These are phyloP conservation scores for Eucera pruinosa DNA, from an alignment of 2,888 invertebrate genomes.

Conservation along the genomic window DNA sequence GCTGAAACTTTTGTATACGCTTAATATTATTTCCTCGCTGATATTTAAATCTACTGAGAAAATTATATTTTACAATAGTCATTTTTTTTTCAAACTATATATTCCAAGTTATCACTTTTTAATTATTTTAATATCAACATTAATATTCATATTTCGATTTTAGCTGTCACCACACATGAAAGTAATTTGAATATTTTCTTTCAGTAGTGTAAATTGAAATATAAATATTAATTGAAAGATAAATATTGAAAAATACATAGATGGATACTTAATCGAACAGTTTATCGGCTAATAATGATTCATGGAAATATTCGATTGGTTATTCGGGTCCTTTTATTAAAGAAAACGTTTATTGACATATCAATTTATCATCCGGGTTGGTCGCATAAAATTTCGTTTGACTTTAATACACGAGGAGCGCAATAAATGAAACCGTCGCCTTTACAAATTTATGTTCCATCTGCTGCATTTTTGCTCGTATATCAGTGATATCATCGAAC, in stretches of 20 bases:
- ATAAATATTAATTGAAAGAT: not conserved
- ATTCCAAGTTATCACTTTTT: too few relatives aligned
- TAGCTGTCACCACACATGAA: too few relatives aligned
- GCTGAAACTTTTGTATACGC: too few relatives aligned
- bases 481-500: not conserved
- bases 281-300: not conserved
- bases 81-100: too few relatives aligned
- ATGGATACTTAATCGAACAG: not conserved
- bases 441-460: slow-evolving; percentile 1
- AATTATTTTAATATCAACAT: too few relatives aligned
- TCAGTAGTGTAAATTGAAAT: not conserved
- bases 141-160: too few relatives aligned
- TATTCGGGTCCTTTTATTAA: too few relatives aligned
- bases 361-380: not conserved
- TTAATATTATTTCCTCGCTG: too few relatives aligned
- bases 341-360: not conserved
- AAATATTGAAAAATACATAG: not conserved
- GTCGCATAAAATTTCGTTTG: not conserved
- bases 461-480: slow-evolving; percentile 1
- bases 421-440: slow-evolving; percentile 8
- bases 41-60: too few relatives aligned
- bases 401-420: not conserved
- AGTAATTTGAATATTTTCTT: too few relatives aligned
- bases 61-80: too few relatives aligned
- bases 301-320: not conserved